Evolutionary conservation across 1,140 invertebrate genomes (phyloP).

Genomic region (Aricia agestis): DNA sequence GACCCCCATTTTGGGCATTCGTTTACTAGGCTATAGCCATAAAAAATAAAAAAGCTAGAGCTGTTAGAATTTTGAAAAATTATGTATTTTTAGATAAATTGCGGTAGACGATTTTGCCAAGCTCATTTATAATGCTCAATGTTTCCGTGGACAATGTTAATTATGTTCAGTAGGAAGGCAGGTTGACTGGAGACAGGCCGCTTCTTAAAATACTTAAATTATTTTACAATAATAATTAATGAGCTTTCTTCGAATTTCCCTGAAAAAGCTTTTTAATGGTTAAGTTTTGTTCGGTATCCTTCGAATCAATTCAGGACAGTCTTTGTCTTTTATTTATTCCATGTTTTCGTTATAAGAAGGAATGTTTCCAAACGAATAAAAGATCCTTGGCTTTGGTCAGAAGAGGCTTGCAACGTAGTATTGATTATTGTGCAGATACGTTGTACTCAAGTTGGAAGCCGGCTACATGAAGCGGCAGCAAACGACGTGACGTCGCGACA

Average conservation of each 20-base stretch:
- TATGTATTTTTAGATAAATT: slow-evolving; percentile 15
- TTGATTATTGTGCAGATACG: too few species aligned
- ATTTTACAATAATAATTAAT: slow-evolving; percentile 50
- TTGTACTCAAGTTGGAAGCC: too few species aligned
- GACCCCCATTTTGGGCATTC: too few species aligned
- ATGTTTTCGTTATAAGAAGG: neutral
- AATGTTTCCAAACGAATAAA: too few species aligned
- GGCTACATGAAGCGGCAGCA: too few species aligned
- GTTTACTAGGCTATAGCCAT: too few species aligned
- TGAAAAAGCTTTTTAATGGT: slow-evolving; percentile 21
- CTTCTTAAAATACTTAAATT: slow-evolving; percentile 52
- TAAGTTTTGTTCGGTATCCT: neutral
- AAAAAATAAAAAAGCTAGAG: too few species aligned
- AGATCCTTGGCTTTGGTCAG: too few species aligned
- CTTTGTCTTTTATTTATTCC: neutral
- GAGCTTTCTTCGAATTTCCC: slow-evolving; percentile 25
- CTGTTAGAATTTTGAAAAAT: neutral
- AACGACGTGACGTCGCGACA: too few species aligned
- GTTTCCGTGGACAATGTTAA: slow-evolving; percentile 54
- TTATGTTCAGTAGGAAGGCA: slow-evolving; percentile 51
- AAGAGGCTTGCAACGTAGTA: too few species aligned
- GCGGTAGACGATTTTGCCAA: slow-evolving; percentile 26
- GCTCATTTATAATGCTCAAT: slow-evolving; percentile 52
- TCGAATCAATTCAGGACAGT: neutral
- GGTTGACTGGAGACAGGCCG: slow-evolving; percentile 36